phyloP scores from a whole-genome alignment of 2,888 invertebrate genomes.

The Mechanitis messenoides region DNA sequence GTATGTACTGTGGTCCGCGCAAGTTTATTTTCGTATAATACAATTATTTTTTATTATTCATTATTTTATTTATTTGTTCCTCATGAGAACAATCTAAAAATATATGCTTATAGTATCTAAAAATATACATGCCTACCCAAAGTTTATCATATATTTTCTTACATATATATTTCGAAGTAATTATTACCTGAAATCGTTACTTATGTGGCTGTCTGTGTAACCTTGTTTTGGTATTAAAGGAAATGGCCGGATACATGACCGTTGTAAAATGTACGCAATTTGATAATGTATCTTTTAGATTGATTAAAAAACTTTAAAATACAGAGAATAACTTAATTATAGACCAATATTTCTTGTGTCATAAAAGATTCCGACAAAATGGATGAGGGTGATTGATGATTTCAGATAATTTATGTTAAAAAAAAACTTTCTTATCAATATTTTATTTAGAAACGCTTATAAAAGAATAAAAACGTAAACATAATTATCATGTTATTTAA shows the following conservation, averaged over 20 bases:
- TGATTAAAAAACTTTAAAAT: conserved; percentile 8
- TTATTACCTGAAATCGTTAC: conserved; percentile 1
- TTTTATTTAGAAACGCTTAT: no score
- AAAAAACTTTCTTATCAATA: no score
- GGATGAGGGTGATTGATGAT: background rate
- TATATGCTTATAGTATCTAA: background rate
- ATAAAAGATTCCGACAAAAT: background rate
- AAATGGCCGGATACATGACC: conserved; percentile 8
- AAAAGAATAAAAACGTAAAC: no score
- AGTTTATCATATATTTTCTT: background rate
- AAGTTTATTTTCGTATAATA: background rate
- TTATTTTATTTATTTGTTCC: background rate
- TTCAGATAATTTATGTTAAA: no score
- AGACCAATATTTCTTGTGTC: background rate
- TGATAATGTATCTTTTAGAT: conserved; percentile 24
- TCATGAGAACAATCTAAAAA: background rate
- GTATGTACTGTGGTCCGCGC: background rate
- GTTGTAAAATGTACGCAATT: conserved; percentile 18
- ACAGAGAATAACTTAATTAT: background rate
- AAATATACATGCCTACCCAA: background rate
- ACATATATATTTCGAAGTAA: background rate
- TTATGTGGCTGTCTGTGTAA: conserved; percentile 1
- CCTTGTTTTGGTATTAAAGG: conserved; percentile 9
- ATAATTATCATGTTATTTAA: no score
- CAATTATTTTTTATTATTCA: background rate